A percentile compares a stretch with the other conserved stretches of the same genome.
Evolutionary conservation across 2,113 vertebrate species (phyloP).

Genomic region (Butorides virescens): DNA sequence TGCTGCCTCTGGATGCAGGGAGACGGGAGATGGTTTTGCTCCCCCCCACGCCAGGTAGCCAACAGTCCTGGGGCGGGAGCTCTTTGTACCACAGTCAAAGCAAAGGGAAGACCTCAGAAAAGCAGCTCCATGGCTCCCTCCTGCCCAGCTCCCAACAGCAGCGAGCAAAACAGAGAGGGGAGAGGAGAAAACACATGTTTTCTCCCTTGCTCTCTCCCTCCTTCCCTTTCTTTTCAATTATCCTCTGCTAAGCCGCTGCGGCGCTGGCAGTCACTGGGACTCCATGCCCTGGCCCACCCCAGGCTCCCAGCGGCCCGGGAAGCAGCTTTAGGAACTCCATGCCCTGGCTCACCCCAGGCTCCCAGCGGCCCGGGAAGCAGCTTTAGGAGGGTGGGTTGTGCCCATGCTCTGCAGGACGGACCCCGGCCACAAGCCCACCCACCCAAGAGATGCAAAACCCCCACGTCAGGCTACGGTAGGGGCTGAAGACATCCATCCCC

Average conservation of each 20-base stretch:
- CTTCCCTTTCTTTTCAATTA: background rate
- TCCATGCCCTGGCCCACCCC: background rate
- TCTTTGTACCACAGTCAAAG: background rate
- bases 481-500: background rate
- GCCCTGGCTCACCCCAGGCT: background rate
- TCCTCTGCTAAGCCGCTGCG: background rate
- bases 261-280: background rate
- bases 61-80: background rate
- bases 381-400: accelerated
- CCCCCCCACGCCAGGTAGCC: background rate
- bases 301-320: accelerated
- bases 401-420: accelerated
- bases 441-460: accelerated
- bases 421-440: background rate
- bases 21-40: background rate
- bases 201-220: background rate
- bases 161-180: background rate
- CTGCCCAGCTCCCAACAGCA: background rate
- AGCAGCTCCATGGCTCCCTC: background rate
- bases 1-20: background rate
- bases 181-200: accelerated
- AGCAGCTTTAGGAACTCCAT: too few species aligned
- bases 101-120: background rate
- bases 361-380: accelerated
- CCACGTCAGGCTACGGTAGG: accelerated